Percentiles rank a stretch among this genome's conserved stretches.
These are phyloP conservation scores for Endomychus coccineus DNA, from an alignment of 2,888 invertebrate genomes.

Conservation along the genomic window DNA sequence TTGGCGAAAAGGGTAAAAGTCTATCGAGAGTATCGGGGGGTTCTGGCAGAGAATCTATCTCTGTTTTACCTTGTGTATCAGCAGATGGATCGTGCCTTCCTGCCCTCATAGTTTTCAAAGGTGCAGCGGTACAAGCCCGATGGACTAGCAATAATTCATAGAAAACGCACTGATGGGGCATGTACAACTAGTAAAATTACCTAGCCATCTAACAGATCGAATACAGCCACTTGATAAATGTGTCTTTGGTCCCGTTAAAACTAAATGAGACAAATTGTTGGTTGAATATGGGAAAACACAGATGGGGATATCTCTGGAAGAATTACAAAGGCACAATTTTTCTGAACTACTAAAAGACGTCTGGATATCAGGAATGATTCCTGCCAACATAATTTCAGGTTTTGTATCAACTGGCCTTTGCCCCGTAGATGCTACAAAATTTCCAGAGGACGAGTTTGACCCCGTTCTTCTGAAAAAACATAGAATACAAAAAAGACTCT, in stretches of 20 bases:
- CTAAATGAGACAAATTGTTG: conserved; percentile 10
- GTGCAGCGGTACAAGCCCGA: conserved; percentile 20
- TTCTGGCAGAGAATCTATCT: conserved; percentile 23
- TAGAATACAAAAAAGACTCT: conserved; percentile 2
- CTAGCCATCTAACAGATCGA: conserved; percentile 13
- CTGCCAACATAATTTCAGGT: neutral
- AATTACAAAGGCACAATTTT: neutral
- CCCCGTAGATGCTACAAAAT: neutral
- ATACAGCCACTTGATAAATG: conserved; percentile 11
- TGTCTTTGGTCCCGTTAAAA: no score
- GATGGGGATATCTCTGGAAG: neutral
- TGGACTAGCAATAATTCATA: conserved; percentile 2
- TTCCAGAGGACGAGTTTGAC: conserved; percentile 5
- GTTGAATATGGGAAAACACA: conserved; percentile 8
- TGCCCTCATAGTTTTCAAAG: conserved; percentile 25
- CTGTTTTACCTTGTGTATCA: conserved; percentile 21
- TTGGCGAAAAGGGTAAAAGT: conserved; percentile 21
- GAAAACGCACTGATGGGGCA: conserved; percentile 1
- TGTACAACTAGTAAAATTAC: conserved; percentile 4
- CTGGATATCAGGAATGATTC: neutral
- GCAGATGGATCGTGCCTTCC: conserved; percentile 19
- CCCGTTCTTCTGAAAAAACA: neutral
- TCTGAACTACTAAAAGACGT: conserved; percentile 1
- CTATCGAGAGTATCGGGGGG: conserved; percentile 20
- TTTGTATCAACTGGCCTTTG: conserved; percentile 4